These are phyloP conservation scores for Alosa sapidissima DNA, from an alignment of 2,797 vertebrate species.

Conservation along the genomic window DNA sequence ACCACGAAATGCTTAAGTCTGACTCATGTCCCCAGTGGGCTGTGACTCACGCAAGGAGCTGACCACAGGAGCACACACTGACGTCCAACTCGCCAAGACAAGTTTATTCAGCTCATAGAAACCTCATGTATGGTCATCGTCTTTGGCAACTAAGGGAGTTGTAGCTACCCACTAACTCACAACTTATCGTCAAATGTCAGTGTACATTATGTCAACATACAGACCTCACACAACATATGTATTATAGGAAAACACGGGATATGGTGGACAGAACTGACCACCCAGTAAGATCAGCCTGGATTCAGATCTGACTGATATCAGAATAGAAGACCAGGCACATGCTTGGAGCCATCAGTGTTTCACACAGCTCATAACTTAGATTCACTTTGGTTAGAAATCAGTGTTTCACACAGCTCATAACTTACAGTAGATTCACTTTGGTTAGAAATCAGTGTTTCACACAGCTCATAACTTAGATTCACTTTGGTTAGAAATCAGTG, in stretches of 20 bases:
- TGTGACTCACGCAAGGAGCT: conserved; percentile 36
- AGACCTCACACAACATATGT: background rate
- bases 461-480: background rate
- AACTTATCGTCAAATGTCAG: background rate
- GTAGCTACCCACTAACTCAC: background rate
- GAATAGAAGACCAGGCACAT: background rate
- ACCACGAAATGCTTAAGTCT: conserved; percentile 31
- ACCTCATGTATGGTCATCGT: background rate
- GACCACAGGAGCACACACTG: conserved; percentile 28
- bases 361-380: background rate
- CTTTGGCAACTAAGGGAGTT: background rate
- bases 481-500: background rate
- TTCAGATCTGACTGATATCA: background rate
- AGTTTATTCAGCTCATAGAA: background rate
- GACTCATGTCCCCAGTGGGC: conserved; percentile 4
- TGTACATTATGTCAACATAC: background rate
- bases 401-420: too few species aligned
- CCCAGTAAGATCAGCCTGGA: background rate
- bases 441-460: background rate
- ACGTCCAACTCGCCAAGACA: background rate
- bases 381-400: background rate
- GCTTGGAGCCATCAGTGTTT: background rate
- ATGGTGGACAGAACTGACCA: background rate
- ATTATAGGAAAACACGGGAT: background rate
- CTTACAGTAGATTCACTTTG: too few species aligned